Base-by-base conservation (phyloP, 1,140 invertebrate genomes). In the Maniola jurtina region DNA sequence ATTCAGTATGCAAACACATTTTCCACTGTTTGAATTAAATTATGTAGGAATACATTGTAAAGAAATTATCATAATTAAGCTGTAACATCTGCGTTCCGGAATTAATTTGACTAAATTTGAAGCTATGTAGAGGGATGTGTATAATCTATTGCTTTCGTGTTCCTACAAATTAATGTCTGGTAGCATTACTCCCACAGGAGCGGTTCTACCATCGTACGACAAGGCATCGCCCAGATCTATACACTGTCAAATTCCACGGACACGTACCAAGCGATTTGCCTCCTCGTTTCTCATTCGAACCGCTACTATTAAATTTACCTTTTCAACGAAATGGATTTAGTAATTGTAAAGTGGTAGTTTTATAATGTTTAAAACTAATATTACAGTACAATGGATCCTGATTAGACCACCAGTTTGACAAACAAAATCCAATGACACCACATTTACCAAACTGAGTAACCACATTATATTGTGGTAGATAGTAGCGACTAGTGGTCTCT, bases 101-200 rank as follows among this genome's bases (percentile, higher is more conserved):
- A 52, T 52, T 52, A 52, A 52, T 52, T 52, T 52, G 48, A 25
- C 16, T 52, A 52, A 6, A 25, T 52, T 52, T 52, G 48, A 16
- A 11, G 42, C 13, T 45, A 45, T 45, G 42, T 45, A 11, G 42
- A 45, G 5, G 42, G 42, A 45, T 45, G 42, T 45, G 42, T 45
- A 40, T 9, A 40, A 3, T 40, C 38, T 40, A 45, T 45, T 45
- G 42, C 42, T 45, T 45, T n/a, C 42, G 13, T 45, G 42, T 45
- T 45, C 42, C 5, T n/a, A 45, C 13, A 45, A 8, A 13, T 45
- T 45, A 9, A 25, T 25, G 25, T 25, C 25, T 25, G 1, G 25
- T 25, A 25, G 25, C 25, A 25, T 25, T 4, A 25, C 25, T 25
- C 25, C 25, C 25, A 25, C 4, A 25, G 25, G 25, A 25, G 25